Base-by-base conservation (phyloP, 2,113 vertebrate genomes). In the Oxyura jamaicensis region DNA sequence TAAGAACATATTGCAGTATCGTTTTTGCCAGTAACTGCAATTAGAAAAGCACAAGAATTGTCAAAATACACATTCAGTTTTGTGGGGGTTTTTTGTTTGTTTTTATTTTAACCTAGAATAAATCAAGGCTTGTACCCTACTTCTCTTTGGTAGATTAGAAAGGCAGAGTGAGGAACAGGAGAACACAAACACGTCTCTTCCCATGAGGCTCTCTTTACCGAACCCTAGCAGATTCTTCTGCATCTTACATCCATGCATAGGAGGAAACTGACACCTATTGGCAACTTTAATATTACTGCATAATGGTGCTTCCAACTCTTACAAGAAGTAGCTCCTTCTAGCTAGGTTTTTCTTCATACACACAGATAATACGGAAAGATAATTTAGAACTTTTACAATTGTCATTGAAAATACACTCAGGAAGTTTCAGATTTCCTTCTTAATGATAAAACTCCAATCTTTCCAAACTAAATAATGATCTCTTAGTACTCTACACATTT, bases 201-300 rank as follows among this genome's bases (percentile, higher is more conserved):
- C 73, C 41, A 3, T 10, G 20, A 41, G 39, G 36, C 25, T 89
- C 10, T 18, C 36, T 13, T 10, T 28, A 16, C 41, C 7, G 29
- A 84, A 56, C 26, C 13, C 63, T 59, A 41, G 68, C 25, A 41
- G 65, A 55, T 29, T 66, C 87, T 48, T 22, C 33, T 13, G 39
- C 1, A 23, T 50, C 44, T 71, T 7, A 11, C 31, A 86, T 67
- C 91, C 86, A 96, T 86, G 81, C 5, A 93, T 44, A 93, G 97
- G 95, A 91, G 87, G n/a, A 98, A 97, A 92, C 92, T 97, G 95
- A 97, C 86, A 97, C 92, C 95, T 97, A 97, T 92, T 97, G 95
- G 96, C 63, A 97, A 89, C 91, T 97, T 96, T 28, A 77, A 89
- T 97, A 97, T 91, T 95, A 93, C 91, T 91, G 87, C 91, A 90